These are phyloP conservation scores for Oligia latruncula DNA, from an alignment of 2,888 invertebrate species.

Conservation along the genomic window DNA sequence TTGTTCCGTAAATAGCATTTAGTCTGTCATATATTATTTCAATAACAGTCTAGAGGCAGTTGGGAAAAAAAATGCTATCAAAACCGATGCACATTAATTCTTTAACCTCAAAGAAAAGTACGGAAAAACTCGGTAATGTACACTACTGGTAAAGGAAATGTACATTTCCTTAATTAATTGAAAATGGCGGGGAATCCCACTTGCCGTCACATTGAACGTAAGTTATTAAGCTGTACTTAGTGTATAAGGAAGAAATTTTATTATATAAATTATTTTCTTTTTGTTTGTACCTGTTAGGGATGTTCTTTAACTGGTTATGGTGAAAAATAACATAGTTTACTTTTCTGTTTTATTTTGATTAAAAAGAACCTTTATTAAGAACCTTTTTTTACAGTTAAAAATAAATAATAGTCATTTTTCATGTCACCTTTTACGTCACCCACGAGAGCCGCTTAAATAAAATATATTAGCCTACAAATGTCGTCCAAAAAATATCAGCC, in stretches of 20 bases:
- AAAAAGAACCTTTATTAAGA: not conserved
- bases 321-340: not conserved
- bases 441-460: slow-evolving; percentile 10
- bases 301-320: not conserved
- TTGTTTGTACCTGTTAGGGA: not conserved
- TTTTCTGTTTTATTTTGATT: not conserved
- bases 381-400: not conserved
- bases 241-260: not conserved
- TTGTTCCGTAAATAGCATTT: not conserved
- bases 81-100: slow-evolving; percentile 67
- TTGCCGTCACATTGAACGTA: slow-evolving; percentile 19
- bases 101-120: slow-evolving; percentile 63
- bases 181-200: slow-evolving; percentile 38
- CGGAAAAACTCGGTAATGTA: slow-evolving; percentile 51
- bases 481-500: slow-evolving; percentile 28
- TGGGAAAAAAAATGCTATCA: slow-evolving; percentile 61
- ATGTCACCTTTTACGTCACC: not conserved
- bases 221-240: slow-evolving; percentile 29
- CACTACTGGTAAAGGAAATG: slow-evolving; percentile 46
- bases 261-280: not conserved
- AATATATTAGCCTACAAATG: slow-evolving; percentile 22
- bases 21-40: slow-evolving; percentile 3
- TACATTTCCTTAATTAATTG: slow-evolving; percentile 60
- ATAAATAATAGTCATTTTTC: not conserved
- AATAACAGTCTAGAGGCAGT: slow-evolving; percentile 28